These are phyloP conservation scores for Lagenorhynchus albirostris DNA, from an alignment of 2,113 vertebrate species.

Conservation along the genomic window DNA sequence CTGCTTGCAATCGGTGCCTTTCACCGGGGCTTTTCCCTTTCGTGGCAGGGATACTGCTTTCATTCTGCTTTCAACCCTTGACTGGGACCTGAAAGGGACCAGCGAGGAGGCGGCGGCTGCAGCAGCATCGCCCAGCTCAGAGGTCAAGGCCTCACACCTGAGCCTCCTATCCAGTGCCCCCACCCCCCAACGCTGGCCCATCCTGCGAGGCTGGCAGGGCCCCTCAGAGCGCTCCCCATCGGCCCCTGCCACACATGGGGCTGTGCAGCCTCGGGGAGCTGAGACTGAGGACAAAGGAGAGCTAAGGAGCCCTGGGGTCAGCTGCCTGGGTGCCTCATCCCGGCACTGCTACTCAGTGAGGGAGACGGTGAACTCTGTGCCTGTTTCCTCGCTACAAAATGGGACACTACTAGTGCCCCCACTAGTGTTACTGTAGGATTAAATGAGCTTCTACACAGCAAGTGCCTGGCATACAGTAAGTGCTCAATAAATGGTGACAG, in stretches of 20 bases:
- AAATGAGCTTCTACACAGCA: not conserved
- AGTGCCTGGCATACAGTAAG: not conserved
- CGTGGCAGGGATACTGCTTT: not conserved
- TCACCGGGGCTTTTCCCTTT: not conserved
- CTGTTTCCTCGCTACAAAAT: not conserved
- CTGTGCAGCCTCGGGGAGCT: not conserved
- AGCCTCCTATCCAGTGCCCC: not conserved
- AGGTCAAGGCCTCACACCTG: not conserved
- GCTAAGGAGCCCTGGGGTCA: not conserved
- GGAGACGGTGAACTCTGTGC: not conserved
- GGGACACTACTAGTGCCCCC: not conserved
- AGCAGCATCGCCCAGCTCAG: not conserved
- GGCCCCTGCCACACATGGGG: rapidly evolving
- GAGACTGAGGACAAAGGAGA: not conserved
- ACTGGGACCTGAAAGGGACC: not conserved
- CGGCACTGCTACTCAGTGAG: too few relatives aligned
- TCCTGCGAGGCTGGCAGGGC: rapidly evolving
- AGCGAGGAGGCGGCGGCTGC: not conserved
- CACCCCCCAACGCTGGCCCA: not conserved
- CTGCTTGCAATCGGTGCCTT: not conserved
- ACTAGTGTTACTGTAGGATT: not conserved
- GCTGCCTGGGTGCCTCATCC: not conserved
- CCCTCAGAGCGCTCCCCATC: too few relatives aligned
- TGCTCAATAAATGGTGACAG: not conserved
- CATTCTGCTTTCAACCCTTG: not conserved